phyloP scores from a whole-genome alignment of 2,797 vertebrate genomes.

The Intellagama lesueurii region DNA sequence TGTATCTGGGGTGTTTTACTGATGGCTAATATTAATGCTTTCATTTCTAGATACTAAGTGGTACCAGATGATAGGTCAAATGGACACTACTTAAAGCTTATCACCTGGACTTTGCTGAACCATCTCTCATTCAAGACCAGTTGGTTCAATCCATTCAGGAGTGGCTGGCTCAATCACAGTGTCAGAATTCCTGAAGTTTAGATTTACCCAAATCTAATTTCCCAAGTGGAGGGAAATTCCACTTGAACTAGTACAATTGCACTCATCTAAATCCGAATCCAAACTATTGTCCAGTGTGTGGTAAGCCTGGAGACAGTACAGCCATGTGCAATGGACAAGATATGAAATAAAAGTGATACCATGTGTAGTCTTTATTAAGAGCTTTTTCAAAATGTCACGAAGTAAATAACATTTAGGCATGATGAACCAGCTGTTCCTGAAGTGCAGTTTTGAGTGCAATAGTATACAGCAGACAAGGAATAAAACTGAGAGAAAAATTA shows the following conservation, averaged over 20 bases:
- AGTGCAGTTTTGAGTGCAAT: neutral
- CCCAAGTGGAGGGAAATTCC: neutral
- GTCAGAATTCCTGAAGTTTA: too few relatives aligned
- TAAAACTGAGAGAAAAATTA: neutral
- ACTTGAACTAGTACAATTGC: neutral
- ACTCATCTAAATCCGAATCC: neutral
- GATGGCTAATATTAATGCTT: too few relatives aligned
- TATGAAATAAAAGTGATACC: neutral
- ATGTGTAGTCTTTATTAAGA: neutral
- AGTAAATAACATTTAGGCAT: neutral
- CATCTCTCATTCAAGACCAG: too few relatives aligned
- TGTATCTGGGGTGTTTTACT: too few relatives aligned
- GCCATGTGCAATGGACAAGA: neutral
- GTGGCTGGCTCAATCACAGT: too few relatives aligned
- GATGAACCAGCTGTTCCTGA: neutral
- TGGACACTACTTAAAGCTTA: too few relatives aligned
- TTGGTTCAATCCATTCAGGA: too few relatives aligned
- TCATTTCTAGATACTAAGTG: too few relatives aligned
- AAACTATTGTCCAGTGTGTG: neutral
- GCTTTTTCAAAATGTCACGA: neutral
- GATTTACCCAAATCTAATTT: neutral
- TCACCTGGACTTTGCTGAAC: too few relatives aligned
- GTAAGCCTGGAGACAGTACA: neutral
- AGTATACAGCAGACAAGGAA: neutral
- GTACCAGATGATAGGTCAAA: too few relatives aligned